Evolutionary conservation across 2,113 vertebrate genomes (phyloP).

Genomic region (Centropus unirufus): DNA sequence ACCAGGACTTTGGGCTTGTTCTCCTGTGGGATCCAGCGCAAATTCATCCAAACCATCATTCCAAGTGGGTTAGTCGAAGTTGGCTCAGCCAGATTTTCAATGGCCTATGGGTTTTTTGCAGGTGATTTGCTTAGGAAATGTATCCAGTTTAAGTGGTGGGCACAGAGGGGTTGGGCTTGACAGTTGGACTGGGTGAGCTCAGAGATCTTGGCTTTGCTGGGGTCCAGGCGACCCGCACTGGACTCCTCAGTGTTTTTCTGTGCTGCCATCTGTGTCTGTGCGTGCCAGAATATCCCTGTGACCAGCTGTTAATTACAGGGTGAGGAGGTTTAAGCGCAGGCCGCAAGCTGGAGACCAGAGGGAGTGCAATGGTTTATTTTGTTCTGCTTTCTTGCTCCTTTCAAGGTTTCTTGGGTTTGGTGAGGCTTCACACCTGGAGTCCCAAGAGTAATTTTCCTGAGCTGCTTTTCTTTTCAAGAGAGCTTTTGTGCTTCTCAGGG

Average conservation of each 20-base stretch:
- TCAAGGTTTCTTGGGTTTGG: neutral
- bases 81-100: too few relatives aligned
- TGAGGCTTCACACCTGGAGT: neutral
- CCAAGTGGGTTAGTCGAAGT: neutral
- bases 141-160: neutral
- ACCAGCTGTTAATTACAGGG: neutral
- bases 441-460: neutral
- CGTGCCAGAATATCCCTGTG: neutral
- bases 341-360: neutral
- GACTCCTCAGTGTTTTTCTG: neutral
- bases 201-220: neutral
- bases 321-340: neutral
- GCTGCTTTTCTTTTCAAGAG: neutral
- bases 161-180: too few relatives aligned
- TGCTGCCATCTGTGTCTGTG: neutral
- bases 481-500: neutral
- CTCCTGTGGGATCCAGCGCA: neutral
- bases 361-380: neutral
- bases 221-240: neutral
- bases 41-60: neutral
- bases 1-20: neutral
- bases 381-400: neutral
- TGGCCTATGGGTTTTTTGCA: neutral
- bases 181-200: too few relatives aligned
- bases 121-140: neutral